Evolutionary conservation across 2,113 vertebrate species (phyloP), one percentile per base, ranked within the genome.

Genomic region (Thryonomys swinderianus): DNA sequence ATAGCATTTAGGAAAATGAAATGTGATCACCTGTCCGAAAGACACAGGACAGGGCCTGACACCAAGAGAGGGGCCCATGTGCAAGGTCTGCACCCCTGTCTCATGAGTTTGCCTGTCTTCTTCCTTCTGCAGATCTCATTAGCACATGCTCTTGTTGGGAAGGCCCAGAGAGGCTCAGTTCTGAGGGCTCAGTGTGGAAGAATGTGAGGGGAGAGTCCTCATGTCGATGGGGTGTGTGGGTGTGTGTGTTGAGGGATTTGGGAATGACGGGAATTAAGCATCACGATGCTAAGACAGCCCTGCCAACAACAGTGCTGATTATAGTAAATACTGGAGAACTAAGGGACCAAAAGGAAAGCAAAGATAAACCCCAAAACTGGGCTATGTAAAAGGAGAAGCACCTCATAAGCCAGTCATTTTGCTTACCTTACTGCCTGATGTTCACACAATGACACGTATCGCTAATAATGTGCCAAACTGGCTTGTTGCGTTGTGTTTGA

Each of bases 41-140:
- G 67, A 25, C 25, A 17, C 34, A 8, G 57, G 20, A 18, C 30
- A 27, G n/a, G 7, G 37, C 25, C 51, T 5, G 16, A 25, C 0
- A 4, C 48, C 23, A 53, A 84, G 34, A n/a, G 92, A 25, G 11
- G 5, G 34, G 13, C 83, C 91, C 9, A 11, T 0, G 4, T 8
- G 1, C 3, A 0, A 5, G 69, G 2, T 37, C 57, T 34, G n/a
- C 23, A 23, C 0, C 0, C 14, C n/a, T 9, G 0, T 10, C 51
- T 25, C 45, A 18, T n/a, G 42, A 4, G 7, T 16, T n/a, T 9
- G 3, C 3, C 34, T 3, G 2, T 21, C 12, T 1, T 18, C 37
- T 16, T 27, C 48, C 3, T 5, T 17, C 3, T 34, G 5, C 32
- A 53, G 21, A 7, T 17, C 18, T 9, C 32, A 61, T 1, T 18